Evolutionary conservation across 2,113 vertebrate genomes (phyloP), one percentile per base, ranked within the genome.

Genomic region (Toxostoma redivivum): DNA sequence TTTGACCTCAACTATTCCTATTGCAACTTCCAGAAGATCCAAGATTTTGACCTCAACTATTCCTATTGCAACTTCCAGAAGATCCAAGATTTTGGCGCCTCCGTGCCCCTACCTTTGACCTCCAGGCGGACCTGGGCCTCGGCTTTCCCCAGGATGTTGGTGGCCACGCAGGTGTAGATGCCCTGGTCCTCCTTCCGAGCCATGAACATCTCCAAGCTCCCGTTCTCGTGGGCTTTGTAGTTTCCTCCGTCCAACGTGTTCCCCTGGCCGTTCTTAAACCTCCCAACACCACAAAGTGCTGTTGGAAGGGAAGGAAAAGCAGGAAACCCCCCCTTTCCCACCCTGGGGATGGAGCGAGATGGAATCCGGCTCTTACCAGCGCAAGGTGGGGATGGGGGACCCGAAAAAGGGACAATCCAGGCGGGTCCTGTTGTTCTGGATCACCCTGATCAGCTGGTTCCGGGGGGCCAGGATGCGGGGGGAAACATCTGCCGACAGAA

Each of bases 261-360:
- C 78, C 99, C 99, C 85, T 99, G 99, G 58, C 99, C 99, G 6
- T 99, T 99, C 98, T 99, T 99, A 98, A 99, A 99, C 99, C 99
- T 99, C 98, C 97, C 96, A 94, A 97, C 85, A 97, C 83, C 94
- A 97, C 91, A 97, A 45, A 88, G 90, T 54, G 92, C 96, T 76
- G 22, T 78, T 90, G 86, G 88, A 95, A 97, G 95, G 92, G 88
- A 33, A 47, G 77, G 25, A 27, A 69, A 42, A 77, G 86, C 65
- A 31, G 86, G 54, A 79, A 71, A 24, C 13, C 16, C 33, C 16
- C 22, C 42, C 6, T 44, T 50, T 35, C 79, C 72, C 28, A n/a
- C 42, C 56, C 40, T 44, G 0, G 0, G 47, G 16, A 38, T 3
- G 54, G n/a, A 65, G 20, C 11, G 10, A 92, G 83, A 27, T 0